Evolutionary conservation across 2,797 vertebrate species (phyloP).

Genomic region (Sternotherus odoratus): DNA sequence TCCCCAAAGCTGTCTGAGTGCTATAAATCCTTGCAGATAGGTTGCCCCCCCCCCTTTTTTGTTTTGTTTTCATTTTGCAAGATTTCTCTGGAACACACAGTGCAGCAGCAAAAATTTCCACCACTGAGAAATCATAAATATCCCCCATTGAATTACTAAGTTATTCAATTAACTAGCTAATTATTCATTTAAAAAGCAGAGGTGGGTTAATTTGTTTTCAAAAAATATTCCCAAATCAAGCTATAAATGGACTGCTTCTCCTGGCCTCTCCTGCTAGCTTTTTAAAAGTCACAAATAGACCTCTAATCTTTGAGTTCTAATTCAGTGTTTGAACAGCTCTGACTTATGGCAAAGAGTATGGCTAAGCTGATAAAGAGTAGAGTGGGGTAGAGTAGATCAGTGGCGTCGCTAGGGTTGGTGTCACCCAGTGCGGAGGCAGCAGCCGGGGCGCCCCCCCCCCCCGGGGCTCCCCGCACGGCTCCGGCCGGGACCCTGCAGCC

Average conservation of each 20-base stretch:
- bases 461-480: too few relatives aligned
- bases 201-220: neutral
- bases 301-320: neutral
- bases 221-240: neutral
- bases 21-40: neutral
- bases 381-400: neutral
- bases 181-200: neutral
- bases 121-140: neutral
- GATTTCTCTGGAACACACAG: fast-evolving
- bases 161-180: neutral
- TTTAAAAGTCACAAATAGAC: neutral
- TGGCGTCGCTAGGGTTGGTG: too few relatives aligned
- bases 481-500: too few relatives aligned
- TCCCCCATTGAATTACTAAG: neutral
- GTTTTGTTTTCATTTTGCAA: neutral
- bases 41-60: neutral
- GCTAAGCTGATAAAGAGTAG: neutral
- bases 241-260: neutral
- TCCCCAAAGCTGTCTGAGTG: neutral
- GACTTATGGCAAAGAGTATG: neutral
- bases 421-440: too few relatives aligned
- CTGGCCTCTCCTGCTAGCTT: neutral
- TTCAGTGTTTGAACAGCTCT: neutral
- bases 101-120: neutral
- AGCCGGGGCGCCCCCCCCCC: too few relatives aligned